phyloP scores from a whole-genome alignment of 2,113 vertebrate species.

The Pteropus alecto region DNA sequence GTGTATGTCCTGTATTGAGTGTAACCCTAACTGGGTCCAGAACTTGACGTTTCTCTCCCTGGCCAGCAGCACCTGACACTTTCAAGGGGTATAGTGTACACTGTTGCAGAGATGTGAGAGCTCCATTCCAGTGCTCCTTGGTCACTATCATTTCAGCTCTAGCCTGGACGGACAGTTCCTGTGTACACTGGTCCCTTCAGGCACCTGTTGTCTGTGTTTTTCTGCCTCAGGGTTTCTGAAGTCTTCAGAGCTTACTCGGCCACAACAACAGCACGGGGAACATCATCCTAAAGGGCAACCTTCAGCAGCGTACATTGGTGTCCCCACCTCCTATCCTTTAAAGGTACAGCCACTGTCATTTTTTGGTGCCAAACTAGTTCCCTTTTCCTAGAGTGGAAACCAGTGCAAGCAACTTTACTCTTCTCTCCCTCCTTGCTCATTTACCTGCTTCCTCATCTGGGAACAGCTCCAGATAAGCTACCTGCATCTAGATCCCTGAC shows the following conservation, averaged over 20 bases:
- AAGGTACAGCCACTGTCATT: not conserved
- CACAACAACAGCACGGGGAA: not conserved
- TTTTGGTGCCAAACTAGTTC: not conserved
- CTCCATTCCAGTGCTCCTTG: too few species aligned
- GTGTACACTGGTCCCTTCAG: not conserved
- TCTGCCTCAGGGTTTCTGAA: not conserved
- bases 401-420: too few species aligned
- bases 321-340: not conserved
- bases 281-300: too few species aligned
- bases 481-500: not conserved
- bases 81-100: not conserved
- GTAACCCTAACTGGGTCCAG: not conserved
- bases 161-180: not conserved
- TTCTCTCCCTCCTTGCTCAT: not conserved
- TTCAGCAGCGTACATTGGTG: not conserved
- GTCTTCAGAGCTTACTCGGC: not conserved
- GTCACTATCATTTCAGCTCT: not conserved
- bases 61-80: not conserved
- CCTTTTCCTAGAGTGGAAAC: not conserved
- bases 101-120: not conserved
- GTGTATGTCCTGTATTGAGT: not conserved
- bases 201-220: not conserved
- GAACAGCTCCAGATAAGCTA: not conserved
- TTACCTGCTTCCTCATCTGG: not conserved
- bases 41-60: not conserved